These are phyloP conservation scores for Lepidochrysops patricia DNA, from an alignment of 2,888 invertebrate genomes.

Conservation along the genomic window DNA sequence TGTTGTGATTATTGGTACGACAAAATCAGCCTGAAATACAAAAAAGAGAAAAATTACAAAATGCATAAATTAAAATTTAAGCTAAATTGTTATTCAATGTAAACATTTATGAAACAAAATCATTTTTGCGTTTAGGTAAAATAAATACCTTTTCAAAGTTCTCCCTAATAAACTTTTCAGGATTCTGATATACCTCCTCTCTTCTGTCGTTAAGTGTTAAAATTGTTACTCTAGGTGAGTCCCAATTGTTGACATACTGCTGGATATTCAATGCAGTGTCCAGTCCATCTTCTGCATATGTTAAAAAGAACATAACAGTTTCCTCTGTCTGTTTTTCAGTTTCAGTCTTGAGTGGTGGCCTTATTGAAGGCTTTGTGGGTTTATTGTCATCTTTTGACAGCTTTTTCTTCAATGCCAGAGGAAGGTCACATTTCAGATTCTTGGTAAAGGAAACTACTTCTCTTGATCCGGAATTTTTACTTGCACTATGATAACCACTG, in stretches of 20 bases:
- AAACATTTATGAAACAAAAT: not conserved
- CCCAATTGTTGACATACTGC: constrained; percentile 60
- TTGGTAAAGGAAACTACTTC: constrained; percentile 52
- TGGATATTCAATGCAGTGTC: constrained; percentile 61
- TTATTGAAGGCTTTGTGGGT: constrained; percentile 35
- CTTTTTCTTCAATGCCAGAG: constrained; percentile 54
- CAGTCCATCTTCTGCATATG: constrained; percentile 70
- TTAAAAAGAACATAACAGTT: constrained; percentile 59
- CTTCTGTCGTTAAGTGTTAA: constrained; percentile 64
- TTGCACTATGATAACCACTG: constrained; percentile 59
- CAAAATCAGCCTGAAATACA: constrained; percentile 65
- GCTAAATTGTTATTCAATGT: not conserved
- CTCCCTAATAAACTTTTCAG: constrained; percentile 71
- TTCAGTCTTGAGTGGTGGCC: constrained; percentile 30
- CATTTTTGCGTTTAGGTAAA: not conserved
- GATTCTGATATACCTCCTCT: constrained; percentile 66
- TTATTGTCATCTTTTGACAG: constrained; percentile 40
- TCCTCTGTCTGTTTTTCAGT: constrained; percentile 38
- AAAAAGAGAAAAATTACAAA: not conserved
- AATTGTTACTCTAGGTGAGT: constrained; percentile 48
- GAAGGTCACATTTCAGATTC: constrained; percentile 50
- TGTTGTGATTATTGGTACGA: constrained; percentile 71
- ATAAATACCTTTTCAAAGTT: constrained; percentile 68
- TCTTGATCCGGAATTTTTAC: constrained; percentile 41
- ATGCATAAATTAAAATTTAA: not conserved